Base-by-base conservation (phyloP, 2,888 invertebrate genomes). In the Eupithecia abbreviata region DNA sequence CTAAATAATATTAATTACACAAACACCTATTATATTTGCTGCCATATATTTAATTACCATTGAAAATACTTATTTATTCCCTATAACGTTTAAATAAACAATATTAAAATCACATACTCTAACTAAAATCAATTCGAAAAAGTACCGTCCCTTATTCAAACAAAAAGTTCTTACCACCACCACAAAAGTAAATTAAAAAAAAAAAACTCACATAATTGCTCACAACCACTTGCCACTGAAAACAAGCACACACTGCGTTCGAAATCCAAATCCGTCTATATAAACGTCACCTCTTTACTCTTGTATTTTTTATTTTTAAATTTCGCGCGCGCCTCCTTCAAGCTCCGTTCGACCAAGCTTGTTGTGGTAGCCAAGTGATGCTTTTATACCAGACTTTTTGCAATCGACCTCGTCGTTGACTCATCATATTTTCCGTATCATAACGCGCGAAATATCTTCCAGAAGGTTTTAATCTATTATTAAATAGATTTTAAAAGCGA, bases 221-320 rank as follows among this genome's bases (percentile, higher is more conserved):
- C 79, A 79, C 81, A 81, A 81, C 82, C 82, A 81, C 81, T 79
- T 74, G 55, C 41, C 82, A 82, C 82, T 69, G 74, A 74, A 67
- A 74, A 74, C 81, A 67, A 81, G 65, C 77, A 69, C 73, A 78
- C 82, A 82, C 82, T 82, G 77, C 77, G 67, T 68, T 68, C 74
- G 72, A 47, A 69, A 69, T 47, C 47, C 77, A 72, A 49, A 62
- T 55, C 41, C 82, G 82, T 49, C 74, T 79, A 77, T 82, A 81
- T 85, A 84, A 71, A 58, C 62, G 71, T 65, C 78, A 76, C 75
- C 30, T 30, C 30, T 76, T 71, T 68, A 71, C 30, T 73, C 76
- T 68, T 75, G 58, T n/a, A 43, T 73, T 49, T 75, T 67, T 73
- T 55, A 62, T 43, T 75, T 66, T 71, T 69, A 68, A 69, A 45